Base-by-base conservation (phyloP, 2,113 vertebrate genomes). In the Centrocercus urophasianus region DNA sequence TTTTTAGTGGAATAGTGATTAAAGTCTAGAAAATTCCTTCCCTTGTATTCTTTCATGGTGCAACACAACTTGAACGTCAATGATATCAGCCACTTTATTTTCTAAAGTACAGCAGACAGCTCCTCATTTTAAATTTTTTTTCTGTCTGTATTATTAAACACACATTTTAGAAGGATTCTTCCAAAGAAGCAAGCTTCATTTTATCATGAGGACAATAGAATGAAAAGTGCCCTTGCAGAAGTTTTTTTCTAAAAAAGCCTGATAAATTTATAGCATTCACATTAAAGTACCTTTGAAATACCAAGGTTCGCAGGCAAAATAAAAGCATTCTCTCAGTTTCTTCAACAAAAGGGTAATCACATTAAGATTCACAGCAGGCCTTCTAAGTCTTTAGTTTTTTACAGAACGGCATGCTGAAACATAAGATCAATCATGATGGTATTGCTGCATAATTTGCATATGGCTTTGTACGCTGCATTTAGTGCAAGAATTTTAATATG, bases 331-430 rank as follows among this genome's bases (percentile, higher is more conserved):
- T 79, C 89, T 83, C 0, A 0, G 6, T 82, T 88, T 79, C 48
- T 79, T 87, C 92, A 88, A 87, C 20, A 85, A 80, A 95, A 80
- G 34, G 6, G 25, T 84, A 79, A 59, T 80, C 54, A 66, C 34
- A 54, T 83, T 83, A 89, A 73, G 16, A 93, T 76, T 95, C 71
- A 66, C 42, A 90, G 89, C 54, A 92, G 89, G n/a, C 10, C 7
- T 48, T 42, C 77, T 92, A 43, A 66, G 92, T 43, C 48, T 87
- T 92, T 61, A 59, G 16, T 2, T 38, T 89, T 91, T 87, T 71
- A 85, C 10, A 4, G 48, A n/a, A 92, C 70, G 7, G 2, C 38
- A 85, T 70, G 13, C 32, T 85, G 54, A 75, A 87, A 79, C 69
- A 80, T 85, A 93, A 92, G 59, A 86, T 85, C 66, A 89, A 5